These are phyloP conservation scores for Polietes domitor DNA, from an alignment of 2,888 invertebrate genomes.

Conservation along the genomic window DNA sequence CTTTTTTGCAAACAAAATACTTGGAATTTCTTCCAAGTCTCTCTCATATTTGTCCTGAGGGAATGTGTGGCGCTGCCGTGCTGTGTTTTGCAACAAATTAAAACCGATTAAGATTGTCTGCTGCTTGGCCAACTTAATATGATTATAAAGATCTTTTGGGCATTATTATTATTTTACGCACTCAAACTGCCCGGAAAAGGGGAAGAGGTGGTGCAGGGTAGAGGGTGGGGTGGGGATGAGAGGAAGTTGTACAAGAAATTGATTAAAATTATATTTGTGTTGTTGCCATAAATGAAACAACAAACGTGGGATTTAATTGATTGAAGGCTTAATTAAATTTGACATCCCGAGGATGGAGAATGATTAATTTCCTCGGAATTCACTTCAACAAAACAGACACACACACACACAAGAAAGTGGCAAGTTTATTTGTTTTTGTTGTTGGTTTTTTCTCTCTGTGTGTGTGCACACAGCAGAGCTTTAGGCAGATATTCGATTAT, in stretches of 20 bases:
- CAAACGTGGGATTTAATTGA: conserved; percentile 21
- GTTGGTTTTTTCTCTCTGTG: no score
- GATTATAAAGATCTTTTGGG: conserved; percentile 23
- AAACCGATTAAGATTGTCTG: conserved; percentile 38
- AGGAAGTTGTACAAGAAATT: not conserved
- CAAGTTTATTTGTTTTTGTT: no score
- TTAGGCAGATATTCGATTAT: no score
- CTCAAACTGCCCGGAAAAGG: not conserved
- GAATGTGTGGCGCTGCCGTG: not conserved
- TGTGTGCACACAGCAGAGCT: no score
- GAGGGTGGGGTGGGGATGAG: not conserved
- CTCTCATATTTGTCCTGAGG: not conserved
- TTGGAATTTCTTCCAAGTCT: not conserved
- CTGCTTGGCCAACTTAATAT: conserved; percentile 33
- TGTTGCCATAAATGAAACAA: conserved; percentile 3
- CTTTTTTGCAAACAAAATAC: not conserved
- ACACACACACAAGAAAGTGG: no score
- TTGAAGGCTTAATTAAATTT: conserved; percentile 31
- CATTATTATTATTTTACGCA: not conserved
- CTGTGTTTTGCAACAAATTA: conserved; percentile 7
- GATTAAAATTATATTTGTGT: conserved; percentile 15
- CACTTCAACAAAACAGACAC: no score
- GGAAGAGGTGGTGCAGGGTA: no score
- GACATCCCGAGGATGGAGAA: not conserved
- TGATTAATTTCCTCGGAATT: not conserved